Evolutionary conservation across 2,113 vertebrate species (phyloP).

Genomic region (Phocoena sinus): DNA sequence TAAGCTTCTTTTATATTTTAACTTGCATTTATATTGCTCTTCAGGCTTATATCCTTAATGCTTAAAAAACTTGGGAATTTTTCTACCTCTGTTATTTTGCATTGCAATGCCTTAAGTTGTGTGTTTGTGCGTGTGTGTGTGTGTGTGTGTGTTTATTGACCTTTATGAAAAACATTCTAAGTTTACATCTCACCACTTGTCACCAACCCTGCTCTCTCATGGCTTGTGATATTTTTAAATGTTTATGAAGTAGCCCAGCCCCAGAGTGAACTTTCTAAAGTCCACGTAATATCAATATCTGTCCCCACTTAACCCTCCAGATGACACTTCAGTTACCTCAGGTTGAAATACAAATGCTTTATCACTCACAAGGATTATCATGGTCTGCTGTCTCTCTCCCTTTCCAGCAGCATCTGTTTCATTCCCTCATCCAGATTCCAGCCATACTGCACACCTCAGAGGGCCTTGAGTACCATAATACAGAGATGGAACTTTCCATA

Average conservation of each 20-base stretch:
- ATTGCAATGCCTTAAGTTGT: not conserved
- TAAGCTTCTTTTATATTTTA: not conserved
- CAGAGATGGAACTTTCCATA: not conserved
- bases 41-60: not conserved
- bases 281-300: not conserved
- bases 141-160: not conserved
- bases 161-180: not conserved
- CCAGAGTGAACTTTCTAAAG: not conserved
- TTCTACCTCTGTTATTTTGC: not conserved
- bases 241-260: not conserved
- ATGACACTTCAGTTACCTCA: not conserved
- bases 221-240: not conserved
- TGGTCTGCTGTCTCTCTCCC: not conserved
- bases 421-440: not conserved
- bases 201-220: not conserved
- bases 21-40: not conserved
- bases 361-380: not conserved
- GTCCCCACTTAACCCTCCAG: not conserved
- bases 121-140: not conserved
- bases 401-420: not conserved
- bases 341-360: not conserved
- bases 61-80: not conserved
- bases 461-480: not conserved
- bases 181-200: not conserved
- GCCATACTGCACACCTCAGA: not conserved